phyloP scores from a whole-genome alignment of 37 sponge, comb jelly and placozoan species.

The Spongilla lacustris region DNA sequence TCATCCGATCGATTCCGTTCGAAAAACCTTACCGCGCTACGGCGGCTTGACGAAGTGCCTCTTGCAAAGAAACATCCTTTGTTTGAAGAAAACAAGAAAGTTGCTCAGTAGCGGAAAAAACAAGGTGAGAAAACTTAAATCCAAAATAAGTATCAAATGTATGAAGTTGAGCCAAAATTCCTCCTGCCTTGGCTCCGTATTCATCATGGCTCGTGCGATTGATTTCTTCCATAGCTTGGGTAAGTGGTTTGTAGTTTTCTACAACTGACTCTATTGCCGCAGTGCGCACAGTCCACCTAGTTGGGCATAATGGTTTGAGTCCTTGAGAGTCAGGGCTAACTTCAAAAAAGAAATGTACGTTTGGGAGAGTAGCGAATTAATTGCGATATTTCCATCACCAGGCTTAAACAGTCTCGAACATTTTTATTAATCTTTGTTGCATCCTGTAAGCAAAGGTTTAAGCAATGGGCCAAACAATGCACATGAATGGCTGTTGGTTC shows the following conservation, averaged over 20 bases:
- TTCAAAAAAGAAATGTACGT: constrained; percentile 29
- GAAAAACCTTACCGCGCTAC: neutral
- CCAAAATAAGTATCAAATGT: constrained; percentile 45
- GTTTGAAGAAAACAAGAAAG: constrained; percentile 39
- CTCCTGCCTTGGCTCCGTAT: constrained; percentile 55
- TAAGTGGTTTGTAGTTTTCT: constrained; percentile 48
- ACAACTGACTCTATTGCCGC: constrained; percentile 62
- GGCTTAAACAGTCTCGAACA: constrained; percentile 42
- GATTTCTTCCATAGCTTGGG: constrained; percentile 43
- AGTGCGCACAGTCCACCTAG: constrained; percentile 74
- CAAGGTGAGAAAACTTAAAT: constrained; percentile 20
- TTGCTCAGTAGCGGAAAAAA: constrained; percentile 41
- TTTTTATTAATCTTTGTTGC: constrained; percentile 33
- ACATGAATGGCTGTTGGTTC: constrained; percentile 60
- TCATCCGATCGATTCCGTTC: neutral
- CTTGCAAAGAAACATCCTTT: constrained; percentile 46
- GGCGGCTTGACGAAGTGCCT: constrained; percentile 22
- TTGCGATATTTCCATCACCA: constrained; percentile 42
- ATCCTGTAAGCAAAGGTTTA: constrained; percentile 68
- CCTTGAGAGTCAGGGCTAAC: constrained; percentile 15
- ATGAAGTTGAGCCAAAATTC: constrained; percentile 18
- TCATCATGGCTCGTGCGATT: constrained; percentile 53
- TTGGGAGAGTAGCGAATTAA: constrained; percentile 55
- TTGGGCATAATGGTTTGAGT: constrained; percentile 52
- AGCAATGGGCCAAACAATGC: constrained; percentile 60